phyloP scores from a whole-genome alignment of 2,888 invertebrate genomes.

The Pinctada fucata region DNA sequence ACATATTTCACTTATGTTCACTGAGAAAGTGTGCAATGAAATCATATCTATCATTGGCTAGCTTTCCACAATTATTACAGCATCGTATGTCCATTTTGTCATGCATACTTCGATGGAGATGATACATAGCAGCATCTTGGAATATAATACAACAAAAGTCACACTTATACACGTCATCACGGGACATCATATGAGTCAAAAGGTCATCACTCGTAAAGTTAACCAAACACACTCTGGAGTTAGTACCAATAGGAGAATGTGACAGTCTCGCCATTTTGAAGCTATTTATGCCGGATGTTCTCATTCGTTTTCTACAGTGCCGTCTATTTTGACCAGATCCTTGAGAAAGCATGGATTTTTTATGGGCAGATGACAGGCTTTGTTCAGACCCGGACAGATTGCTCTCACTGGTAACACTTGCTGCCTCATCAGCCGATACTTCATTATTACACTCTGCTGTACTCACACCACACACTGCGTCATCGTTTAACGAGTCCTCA shows the following conservation, averaged over 20 bases:
- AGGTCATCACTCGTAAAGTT: conserved; percentile 60
- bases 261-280: conserved; percentile 7
- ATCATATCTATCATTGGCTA: conserved; percentile 58
- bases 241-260: conserved; percentile 46
- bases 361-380: conserved; percentile 29
- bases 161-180: conserved; percentile 60
- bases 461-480: conserved; percentile 35
- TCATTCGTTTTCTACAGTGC: conserved; percentile 2
- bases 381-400: conserved; percentile 45
- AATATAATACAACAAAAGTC: conserved; percentile 61
- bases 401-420: conserved; percentile 45
- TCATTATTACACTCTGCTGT: conserved; percentile 35
- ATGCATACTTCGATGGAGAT: conserved; percentile 63
- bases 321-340: conserved; percentile 11
- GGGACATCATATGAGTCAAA: conserved; percentile 57
- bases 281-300: conserved; percentile 11
- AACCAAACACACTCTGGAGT: conserved; percentile 55
- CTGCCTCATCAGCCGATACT: conserved; percentile 39
- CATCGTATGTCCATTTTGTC: conserved; percentile 63
- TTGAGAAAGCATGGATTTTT: conserved; percentile 34
- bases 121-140: conserved; percentile 63
- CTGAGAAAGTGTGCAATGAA: conserved; percentile 61
- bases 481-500: conserved; percentile 32
- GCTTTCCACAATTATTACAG: conserved; percentile 60
- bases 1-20: conserved; percentile 50